Conservation (phyloP, 2,797 vertebrate species). For the Amphiprion clarkii region DNA sequence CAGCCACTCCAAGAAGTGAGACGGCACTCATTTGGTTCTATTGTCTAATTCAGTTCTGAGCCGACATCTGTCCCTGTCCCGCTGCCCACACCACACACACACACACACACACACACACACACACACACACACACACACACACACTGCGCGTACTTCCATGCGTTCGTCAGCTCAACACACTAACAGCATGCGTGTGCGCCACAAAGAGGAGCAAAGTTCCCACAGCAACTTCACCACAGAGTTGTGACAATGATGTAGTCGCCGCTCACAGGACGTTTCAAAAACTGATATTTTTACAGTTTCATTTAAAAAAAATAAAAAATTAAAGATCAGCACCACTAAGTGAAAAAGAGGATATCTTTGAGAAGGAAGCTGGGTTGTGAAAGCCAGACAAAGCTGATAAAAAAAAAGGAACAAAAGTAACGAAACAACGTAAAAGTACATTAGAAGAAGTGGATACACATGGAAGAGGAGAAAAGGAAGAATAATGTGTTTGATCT, state of each 20-base stretch:
- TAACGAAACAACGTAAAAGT: background rate
- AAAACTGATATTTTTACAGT: background rate
- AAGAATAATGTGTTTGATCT: no score
- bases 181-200: background rate
- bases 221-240: background rate
- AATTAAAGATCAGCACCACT: background rate
- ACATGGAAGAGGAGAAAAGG: no score
- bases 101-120: conserved; percentile 19
- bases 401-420: background rate
- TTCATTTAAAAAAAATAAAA: background rate
- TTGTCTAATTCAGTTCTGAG: conserved; percentile 74
- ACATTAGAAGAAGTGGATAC: background rate
- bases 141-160: conserved; percentile 29
- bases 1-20: conserved; percentile 64
- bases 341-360: background rate
- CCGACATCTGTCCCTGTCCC: conserved; percentile 76
- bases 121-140: conserved; percentile 25
- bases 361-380: background rate
- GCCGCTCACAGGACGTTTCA: background rate
- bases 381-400: no score
- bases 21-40: conserved; percentile 72
- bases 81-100: conserved; percentile 56
- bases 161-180: conserved; percentile 24
- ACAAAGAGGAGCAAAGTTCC: conserved; percentile 5
- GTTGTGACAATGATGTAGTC: background rate